Percentiles rank a stretch among this genome's conserved stretches.
phyloP scores from a whole-genome alignment of 2,797 vertebrate genomes.

The Anguilla anguilla region DNA sequence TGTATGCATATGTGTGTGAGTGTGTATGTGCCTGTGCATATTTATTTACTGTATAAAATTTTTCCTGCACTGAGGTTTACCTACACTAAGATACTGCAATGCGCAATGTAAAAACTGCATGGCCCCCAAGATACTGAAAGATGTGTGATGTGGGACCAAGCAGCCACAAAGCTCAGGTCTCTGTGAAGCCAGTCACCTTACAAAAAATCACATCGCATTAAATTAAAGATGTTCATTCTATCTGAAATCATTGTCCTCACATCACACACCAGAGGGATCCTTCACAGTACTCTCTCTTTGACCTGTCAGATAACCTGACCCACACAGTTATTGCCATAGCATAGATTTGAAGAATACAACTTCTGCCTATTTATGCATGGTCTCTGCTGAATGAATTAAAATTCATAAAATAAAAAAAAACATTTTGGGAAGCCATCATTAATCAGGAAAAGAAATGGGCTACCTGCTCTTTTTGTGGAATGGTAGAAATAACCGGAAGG shows the following conservation, averaged over 20 bases:
- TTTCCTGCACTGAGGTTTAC: background rate
- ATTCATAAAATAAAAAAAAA: background rate
- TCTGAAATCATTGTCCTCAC: background rate
- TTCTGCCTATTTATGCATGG: background rate
- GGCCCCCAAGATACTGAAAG: background rate
- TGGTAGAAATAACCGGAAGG: slow-evolving; percentile 10
- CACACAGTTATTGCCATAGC: background rate
- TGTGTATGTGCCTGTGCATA: background rate
- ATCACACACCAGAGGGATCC: slow-evolving; percentile 3
- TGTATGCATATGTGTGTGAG: background rate
- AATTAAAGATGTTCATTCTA: background rate
- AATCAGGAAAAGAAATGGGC: background rate
- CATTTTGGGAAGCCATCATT: background rate
- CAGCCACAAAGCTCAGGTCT: background rate
- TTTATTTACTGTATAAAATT: background rate
- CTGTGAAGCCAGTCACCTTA: background rate
- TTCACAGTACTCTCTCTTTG: background rate
- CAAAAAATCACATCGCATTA: background rate
- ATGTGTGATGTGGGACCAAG: background rate
- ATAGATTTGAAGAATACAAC: background rate
- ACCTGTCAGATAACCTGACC: background rate
- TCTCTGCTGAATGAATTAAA: background rate
- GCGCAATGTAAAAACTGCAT: background rate
- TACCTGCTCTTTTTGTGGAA: slow-evolving; percentile 1
- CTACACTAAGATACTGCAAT: background rate